Evolutionary conservation across 2,113 vertebrate genomes (phyloP), one percentile per base, ranked within the genome.

Genomic region (Ammospiza nelsoni): DNA sequence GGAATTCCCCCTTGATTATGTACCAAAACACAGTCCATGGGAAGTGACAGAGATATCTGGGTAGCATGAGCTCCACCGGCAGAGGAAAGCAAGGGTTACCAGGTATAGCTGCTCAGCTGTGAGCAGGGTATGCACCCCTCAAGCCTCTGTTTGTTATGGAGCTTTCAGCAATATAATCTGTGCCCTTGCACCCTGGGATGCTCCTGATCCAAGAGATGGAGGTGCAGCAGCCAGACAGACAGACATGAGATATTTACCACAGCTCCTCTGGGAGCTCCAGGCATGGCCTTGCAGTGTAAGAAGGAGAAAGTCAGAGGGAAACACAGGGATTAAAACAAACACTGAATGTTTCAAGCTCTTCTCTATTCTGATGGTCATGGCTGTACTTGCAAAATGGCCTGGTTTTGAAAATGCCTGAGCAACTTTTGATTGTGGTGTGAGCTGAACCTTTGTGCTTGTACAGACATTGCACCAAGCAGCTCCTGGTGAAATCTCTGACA

Each of bases 11-110:
- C 39, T 81, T 22, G 65, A 41, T 87, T 39, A 43, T 84, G 84
- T 43, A 76, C 46, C 95, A 97, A 96, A 97, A 97, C 96, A 96
- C 96, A 97, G 96, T 96, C 92, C 88, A 95, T 5, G 3, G 62
- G 89, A 95, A 81, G 69, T 46, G 51, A 37, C 51, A 96, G 96
- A 97, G 96, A 97, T 97, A 97, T 97, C 96, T 94, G 90, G 73
- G 87, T 96, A 96, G 95, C 96, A 95, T 96, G 95, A 89, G 49
- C 86, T 72, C 57, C 88, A 81, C 48, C 33, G 83, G 5, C 22
- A 44, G 2, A 44, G 58, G 77, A 75, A 55, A 77, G 39, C 0
- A 5, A 1, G 52, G 46, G 46, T 66, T 46, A 69, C 9, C 41
- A 41, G 61, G 24, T 15, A 39, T 3, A 74, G 29, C 28, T 58